Evolutionary conservation across 2,888 invertebrate species (phyloP), one percentile per base, ranked within the genome.

Genomic region (Platycheirus rosarum): DNA sequence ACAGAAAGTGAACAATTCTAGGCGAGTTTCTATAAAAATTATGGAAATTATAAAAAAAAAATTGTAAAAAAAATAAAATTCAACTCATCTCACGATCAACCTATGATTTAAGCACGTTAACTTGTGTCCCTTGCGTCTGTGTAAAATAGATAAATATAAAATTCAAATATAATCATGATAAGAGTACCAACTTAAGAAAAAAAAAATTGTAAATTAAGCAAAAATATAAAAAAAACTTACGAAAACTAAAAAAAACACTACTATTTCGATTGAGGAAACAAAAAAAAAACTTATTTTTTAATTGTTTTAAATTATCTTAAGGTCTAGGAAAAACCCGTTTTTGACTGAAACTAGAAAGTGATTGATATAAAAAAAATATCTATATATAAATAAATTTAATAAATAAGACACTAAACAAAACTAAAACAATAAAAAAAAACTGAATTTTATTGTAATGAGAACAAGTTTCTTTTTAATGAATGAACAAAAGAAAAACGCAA

Each of bases 281-380:
- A 55, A 48, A 53, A 48, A 53, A 48, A 65, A 71, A 66, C 69
- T 79, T 76, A 75, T 75, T 80, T 80, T 80, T 80, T 76, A 70
- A 70, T 80, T 80, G 51, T 76, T 71, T 82, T 82, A 68, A 77
- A 82, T 57, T 82, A 77, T 68, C 62, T 71, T 82, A 82, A 82
- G 82, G 68, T 82, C 77, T 82, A 82, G 77, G 76, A 77, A 82
- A 76, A 82, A 63, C 77, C 82, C 82, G 71, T 82, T 77, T 79
- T 82, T 82, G 82, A 82, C 82, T 82, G 82, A 82, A 82, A 82
- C 77, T 82, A 82, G 82, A 82, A 82, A 82, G 82, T 82, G 82
- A 82, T 82, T 82, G 77, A 77, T 76, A 82, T 76, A 80, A 80
- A 76, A n/a, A 76, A 77, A 78, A 76, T 82, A 82, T 77, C 71